Evolutionary conservation across 2,888 invertebrate genomes (phyloP).

Genomic region (Leptinotarsa rubiginosa): DNA sequence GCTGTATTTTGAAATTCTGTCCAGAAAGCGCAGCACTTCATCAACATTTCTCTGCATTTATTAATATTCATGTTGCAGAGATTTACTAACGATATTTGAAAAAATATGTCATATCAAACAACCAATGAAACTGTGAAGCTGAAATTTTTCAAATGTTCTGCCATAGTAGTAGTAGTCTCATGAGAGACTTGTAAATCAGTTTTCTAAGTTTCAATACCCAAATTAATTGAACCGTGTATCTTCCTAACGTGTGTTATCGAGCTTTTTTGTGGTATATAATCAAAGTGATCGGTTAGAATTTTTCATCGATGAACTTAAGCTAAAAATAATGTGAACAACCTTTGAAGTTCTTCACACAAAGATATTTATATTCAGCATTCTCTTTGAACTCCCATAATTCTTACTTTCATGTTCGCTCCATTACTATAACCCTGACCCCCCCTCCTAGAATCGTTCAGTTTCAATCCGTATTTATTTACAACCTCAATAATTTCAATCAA

Average conservation of each 20-base stretch:
- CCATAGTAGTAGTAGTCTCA: not conserved
- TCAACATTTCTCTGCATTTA: too few relatives aligned
- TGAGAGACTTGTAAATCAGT: not conserved
- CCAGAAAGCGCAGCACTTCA: too few relatives aligned
- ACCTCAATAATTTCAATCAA: constrained; percentile 9
- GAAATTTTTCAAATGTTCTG: not conserved
- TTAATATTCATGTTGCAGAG: too few relatives aligned
- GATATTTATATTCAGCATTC: constrained; percentile 6
- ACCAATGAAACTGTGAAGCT: not conserved
- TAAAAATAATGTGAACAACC: constrained; percentile 45
- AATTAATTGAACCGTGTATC: constrained; percentile 47
- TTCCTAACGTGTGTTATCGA: constrained; percentile 54
- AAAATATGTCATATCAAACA: too few relatives aligned
- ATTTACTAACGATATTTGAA: too few relatives aligned
- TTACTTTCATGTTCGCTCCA: constrained; percentile 41
- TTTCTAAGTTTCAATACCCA: not conserved
- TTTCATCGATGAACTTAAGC: constrained; percentile 52
- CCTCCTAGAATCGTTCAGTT: constrained; percentile 38
- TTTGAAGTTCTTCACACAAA: constrained; percentile 57
- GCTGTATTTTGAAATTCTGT: too few relatives aligned
- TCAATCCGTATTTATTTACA: constrained; percentile 26
- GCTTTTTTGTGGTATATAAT: constrained; percentile 46
- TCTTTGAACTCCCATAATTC: not conserved
- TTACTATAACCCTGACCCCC: constrained; percentile 45
- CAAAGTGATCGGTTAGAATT: constrained; percentile 51